These are phyloP conservation scores for Proteles cristata DNA, from an alignment of 2,113 vertebrate species.

Conservation along the genomic window DNA sequence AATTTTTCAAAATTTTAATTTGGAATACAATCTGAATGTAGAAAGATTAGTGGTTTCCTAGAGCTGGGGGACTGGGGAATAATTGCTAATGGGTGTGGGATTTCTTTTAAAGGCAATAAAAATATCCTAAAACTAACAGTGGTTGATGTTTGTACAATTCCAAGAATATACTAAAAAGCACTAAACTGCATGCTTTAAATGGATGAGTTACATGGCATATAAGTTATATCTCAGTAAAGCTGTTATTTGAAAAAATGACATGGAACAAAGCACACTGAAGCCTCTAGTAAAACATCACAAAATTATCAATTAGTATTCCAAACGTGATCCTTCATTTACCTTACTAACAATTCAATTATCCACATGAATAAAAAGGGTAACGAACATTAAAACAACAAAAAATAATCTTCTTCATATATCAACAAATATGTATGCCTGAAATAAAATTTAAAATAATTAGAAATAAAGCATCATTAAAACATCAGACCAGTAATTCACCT, in stretches of 20 bases:
- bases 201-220: background rate
- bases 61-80: background rate
- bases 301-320: background rate
- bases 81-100: background rate
- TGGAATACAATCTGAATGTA: conserved; percentile 33
- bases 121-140: background rate
- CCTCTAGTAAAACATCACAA: background rate
- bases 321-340: background rate
- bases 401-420: background rate
- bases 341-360: conserved; percentile 37
- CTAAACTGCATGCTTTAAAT: background rate
- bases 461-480: conserved; percentile 38
- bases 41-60: background rate
- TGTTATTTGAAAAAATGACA: conserved; percentile 15
- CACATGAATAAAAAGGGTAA: conserved; percentile 5
- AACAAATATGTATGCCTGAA: conserved; percentile 21
- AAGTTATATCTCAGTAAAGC: conserved; percentile 37
- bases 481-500: background rate
- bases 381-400: conserved; percentile 54
- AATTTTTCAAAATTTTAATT: conserved; percentile 38
- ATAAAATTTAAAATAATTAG: conserved; percentile 40
- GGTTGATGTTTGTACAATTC: background rate
- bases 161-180: background rate
- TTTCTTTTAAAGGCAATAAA: conserved; percentile 14
- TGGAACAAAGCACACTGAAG: background rate